Percentiles rank a stretch among this genome's conserved stretches.
These are phyloP conservation scores for Lethocerus indicus DNA, from an alignment of 1,140 invertebrate species.

Conservation along the genomic window DNA sequence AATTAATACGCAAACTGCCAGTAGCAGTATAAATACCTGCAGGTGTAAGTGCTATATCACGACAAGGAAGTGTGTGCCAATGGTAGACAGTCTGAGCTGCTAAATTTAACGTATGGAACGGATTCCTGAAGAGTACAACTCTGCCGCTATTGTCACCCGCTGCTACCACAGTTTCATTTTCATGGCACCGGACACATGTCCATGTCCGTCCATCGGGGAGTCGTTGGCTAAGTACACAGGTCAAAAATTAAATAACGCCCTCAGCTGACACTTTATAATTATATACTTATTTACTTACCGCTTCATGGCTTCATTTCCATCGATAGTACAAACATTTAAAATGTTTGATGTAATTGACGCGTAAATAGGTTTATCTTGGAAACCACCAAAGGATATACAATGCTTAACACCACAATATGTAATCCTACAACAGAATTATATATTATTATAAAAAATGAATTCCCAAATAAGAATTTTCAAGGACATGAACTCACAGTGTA, in stretches of 20 bases:
- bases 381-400: constrained; percentile 15
- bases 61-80: constrained; percentile 63
- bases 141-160: constrained; percentile 50
- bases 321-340: constrained; percentile 24
- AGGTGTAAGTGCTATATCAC: constrained; percentile 45
- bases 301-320: constrained; percentile 17
- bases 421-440: neutral
- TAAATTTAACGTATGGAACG: constrained; percentile 9
- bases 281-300: constrained; percentile 10
- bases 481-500: neutral
- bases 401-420: constrained; percentile 6
- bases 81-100: constrained; percentile 42
- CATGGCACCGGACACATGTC: constrained; percentile 52
- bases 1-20: too few relatives aligned
- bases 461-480: neutral
- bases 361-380: constrained; percentile 19
- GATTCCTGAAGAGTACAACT: constrained; percentile 30
- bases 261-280: constrained; percentile 7
- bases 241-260: constrained; percentile 9
- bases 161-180: constrained; percentile 42
- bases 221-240: constrained; percentile 15
- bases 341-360: constrained; percentile 21
- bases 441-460: neutral
- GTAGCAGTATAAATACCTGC: too few relatives aligned
- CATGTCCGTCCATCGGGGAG: constrained; percentile 30